Conservation (phyloP, 2,797 vertebrate species). For the Eutrigla gurnardus region DNA sequence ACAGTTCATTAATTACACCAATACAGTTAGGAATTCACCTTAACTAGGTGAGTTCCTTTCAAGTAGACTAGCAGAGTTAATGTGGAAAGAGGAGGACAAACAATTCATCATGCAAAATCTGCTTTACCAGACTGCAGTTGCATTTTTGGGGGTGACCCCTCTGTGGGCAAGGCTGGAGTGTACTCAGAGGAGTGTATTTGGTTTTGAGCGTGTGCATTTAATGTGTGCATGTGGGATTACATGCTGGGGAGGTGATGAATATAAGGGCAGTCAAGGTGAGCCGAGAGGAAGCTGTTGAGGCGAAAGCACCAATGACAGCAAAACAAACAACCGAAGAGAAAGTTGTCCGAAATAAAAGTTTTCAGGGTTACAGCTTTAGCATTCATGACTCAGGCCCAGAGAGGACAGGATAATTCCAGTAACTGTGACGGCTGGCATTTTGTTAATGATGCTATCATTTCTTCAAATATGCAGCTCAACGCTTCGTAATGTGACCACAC, state of each 20-base stretch:
- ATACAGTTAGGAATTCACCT: neutral
- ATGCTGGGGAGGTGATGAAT: conserved; percentile 60
- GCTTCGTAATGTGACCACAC: conserved; percentile 21
- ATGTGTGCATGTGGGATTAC: conserved; percentile 28
- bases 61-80: neutral
- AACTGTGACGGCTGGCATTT: conserved; percentile 53
- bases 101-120: conserved; percentile 57
- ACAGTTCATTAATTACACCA: neutral
- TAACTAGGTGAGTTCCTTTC: conserved; percentile 3
- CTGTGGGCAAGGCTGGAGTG: conserved; percentile 26
- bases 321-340: conserved; percentile 56
- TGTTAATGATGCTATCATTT: conserved; percentile 43
- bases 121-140: conserved; percentile 24
- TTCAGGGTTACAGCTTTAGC: conserved; percentile 50
- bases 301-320: conserved; percentile 44
- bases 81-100: conserved; percentile 18
- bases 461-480: conserved; percentile 39
- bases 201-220: conserved; percentile 24
- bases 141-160: conserved; percentile 54
- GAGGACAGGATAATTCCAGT: conserved; percentile 41
- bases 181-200: conserved; percentile 26
- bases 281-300: conserved; percentile 52
- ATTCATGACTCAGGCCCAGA: conserved; percentile 37
- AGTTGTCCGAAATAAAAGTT: conserved; percentile 49
- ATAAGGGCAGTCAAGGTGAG: conserved; percentile 70